Conservation (phyloP, 2,888 invertebrate species). For the Drosophila paramelanica region DNA sequence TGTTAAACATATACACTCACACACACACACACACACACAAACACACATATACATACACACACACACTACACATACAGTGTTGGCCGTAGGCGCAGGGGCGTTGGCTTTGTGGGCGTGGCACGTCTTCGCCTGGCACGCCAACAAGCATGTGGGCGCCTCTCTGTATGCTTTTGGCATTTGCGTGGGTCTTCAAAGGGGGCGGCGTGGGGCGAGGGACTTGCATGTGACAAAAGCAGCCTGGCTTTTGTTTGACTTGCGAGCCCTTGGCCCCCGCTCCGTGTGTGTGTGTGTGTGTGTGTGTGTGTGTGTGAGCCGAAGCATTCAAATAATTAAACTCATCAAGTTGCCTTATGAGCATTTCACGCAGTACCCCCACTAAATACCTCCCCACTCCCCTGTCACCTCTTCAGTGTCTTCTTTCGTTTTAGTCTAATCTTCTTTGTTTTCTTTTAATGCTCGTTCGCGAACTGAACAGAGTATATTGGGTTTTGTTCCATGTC, state of each 20-base stretch:
- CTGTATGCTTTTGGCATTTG: constrained; percentile 30
- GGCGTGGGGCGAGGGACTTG: background rate
- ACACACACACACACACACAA: background rate
- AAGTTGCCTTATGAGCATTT: constrained; percentile 71
- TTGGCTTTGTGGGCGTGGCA: background rate
- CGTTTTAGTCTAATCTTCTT: constrained; percentile 73
- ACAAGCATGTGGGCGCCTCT: constrained; percentile 33
- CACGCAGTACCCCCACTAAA: constrained; percentile 15
- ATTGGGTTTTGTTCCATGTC: background rate
- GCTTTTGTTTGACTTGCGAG: constrained; percentile 74
- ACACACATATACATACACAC: constrained; percentile 5
- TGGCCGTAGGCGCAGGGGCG: constrained; percentile 3
- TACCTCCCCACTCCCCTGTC: background rate
- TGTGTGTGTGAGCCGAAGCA: constrained; percentile 66
- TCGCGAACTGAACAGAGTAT: background rate
- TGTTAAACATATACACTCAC: constrained; percentile 45
- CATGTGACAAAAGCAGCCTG: constrained; percentile 80
- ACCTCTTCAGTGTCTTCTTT: constrained; percentile 9
- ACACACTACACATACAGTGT: constrained; percentile 2
- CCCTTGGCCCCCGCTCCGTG: constrained; percentile 52
- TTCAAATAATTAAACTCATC: constrained; percentile 84
- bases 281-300: constrained; percentile 23
- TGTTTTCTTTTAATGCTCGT: constrained; percentile 52
- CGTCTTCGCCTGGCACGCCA: constrained; percentile 40
- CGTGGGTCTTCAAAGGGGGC: background rate